These are phyloP conservation scores for Aethes cnicana DNA, from an alignment of 2,888 invertebrate genomes.

Conservation along the genomic window DNA sequence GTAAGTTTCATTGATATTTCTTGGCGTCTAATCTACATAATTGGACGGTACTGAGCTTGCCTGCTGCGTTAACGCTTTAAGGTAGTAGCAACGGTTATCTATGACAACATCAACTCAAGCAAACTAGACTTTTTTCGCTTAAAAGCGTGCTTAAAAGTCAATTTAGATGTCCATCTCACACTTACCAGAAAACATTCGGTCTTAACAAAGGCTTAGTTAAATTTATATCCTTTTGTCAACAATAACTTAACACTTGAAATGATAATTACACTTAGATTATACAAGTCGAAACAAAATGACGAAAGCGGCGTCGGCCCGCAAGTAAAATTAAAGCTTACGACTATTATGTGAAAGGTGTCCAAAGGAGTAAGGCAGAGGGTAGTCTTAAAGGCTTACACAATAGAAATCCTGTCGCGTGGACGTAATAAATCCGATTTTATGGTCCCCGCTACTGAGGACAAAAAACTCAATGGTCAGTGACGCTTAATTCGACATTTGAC, in stretches of 20 bases:
- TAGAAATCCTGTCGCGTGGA: constrained; percentile 58
- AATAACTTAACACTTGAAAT: constrained; percentile 58
- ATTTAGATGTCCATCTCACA: constrained; percentile 38
- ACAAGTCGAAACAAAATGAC: constrained; percentile 7
- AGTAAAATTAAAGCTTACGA: not conserved
- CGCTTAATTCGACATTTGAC: constrained; percentile 43
- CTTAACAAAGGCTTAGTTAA: constrained; percentile 38
- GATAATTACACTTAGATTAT: constrained; percentile 48
- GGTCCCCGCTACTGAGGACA: constrained; percentile 37
- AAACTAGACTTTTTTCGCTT: constrained; percentile 25
- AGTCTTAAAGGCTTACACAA: too few species aligned
- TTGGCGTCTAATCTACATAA: too few species aligned
- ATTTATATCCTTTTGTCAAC: constrained; percentile 45
- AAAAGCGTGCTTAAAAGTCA: constrained; percentile 26
- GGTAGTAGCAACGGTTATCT: too few species aligned
- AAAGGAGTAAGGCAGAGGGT: too few species aligned
- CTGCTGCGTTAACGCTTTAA: too few species aligned
- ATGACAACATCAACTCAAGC: constrained; percentile 6
- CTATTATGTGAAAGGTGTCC: too few species aligned
- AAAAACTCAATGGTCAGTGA: constrained; percentile 42
- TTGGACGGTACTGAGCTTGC: too few species aligned
- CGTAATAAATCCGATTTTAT: constrained; percentile 76
- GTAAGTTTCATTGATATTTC: too few species aligned
- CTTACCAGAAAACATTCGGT: constrained; percentile 43
- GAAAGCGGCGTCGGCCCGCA: constrained; percentile 16